Conservation (phyloP, 2,113 vertebrate species). For the Mormyrus iriodes region DNA sequence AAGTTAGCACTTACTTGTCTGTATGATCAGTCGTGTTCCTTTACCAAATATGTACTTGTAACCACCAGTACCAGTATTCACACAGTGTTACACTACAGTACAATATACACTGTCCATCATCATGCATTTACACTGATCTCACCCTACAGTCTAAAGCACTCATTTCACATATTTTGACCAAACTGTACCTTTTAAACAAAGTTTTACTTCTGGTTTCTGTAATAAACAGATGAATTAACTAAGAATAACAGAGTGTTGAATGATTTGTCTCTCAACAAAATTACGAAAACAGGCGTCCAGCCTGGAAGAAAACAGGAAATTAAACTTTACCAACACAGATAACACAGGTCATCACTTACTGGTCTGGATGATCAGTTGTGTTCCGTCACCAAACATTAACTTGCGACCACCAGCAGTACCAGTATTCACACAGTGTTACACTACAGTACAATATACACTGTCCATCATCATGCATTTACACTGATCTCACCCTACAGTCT, state of each 20-base stretch:
- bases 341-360: neutral
- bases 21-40: constrained; percentile 8
- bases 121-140: neutral
- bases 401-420: neutral
- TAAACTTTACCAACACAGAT: neutral
- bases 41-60: constrained; percentile 19
- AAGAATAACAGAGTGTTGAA: neutral
- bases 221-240: neutral
- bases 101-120: neutral
- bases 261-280: neutral
- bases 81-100: constrained; percentile 13
- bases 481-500: neutral
- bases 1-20: neutral
- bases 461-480: neutral
- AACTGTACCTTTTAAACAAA: neutral
- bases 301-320: neutral
- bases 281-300: neutral
- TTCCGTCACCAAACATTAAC: constrained; percentile 2
- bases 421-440: neutral
- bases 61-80: neutral
- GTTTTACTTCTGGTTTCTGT: neutral
- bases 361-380: neutral
- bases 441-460: neutral
- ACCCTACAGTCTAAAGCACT: neutral
- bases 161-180: neutral